Evolutionary conservation across 2,797 vertebrate genomes (phyloP).

Genomic region (Pangasius sanitwongsei): DNA sequence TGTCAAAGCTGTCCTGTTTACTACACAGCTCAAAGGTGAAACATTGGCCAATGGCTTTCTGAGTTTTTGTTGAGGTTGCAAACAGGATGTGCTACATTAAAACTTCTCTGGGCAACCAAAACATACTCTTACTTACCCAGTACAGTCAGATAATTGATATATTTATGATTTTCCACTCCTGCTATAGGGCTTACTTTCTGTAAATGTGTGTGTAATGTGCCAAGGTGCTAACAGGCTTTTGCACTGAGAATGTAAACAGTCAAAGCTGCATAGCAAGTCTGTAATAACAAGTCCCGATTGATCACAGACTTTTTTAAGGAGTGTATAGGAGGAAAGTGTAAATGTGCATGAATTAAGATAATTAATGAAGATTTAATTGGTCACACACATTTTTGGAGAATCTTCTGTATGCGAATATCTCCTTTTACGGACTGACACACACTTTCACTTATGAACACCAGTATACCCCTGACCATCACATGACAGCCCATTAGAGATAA

Average conservation of each 20-base stretch:
- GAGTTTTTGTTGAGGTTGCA: background rate
- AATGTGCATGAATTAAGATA: background rate
- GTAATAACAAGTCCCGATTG: background rate
- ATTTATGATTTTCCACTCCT: background rate
- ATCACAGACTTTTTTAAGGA: too few relatives aligned
- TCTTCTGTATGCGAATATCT: background rate
- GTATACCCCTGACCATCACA: background rate
- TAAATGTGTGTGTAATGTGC: background rate
- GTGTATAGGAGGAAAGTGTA: background rate
- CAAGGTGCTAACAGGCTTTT: background rate
- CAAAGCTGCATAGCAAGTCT: background rate
- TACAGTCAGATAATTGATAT: background rate
- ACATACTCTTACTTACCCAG: background rate
- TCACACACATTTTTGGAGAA: background rate
- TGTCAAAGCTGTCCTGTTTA: background rate
- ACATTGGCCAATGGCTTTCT: background rate
- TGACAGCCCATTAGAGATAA: constrained; percentile 13
- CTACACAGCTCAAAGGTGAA: background rate
- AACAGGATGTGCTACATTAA: background rate
- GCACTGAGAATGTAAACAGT: background rate
- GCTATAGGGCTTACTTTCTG: background rate
- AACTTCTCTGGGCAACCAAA: background rate
- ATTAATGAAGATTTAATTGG: background rate
- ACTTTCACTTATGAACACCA: background rate
- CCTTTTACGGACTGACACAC: background rate